A percentile compares a stretch with the other conserved stretches of the same genome.
phyloP scores from a whole-genome alignment of 1,140 invertebrate genomes.

The Drosophila orena region DNA sequence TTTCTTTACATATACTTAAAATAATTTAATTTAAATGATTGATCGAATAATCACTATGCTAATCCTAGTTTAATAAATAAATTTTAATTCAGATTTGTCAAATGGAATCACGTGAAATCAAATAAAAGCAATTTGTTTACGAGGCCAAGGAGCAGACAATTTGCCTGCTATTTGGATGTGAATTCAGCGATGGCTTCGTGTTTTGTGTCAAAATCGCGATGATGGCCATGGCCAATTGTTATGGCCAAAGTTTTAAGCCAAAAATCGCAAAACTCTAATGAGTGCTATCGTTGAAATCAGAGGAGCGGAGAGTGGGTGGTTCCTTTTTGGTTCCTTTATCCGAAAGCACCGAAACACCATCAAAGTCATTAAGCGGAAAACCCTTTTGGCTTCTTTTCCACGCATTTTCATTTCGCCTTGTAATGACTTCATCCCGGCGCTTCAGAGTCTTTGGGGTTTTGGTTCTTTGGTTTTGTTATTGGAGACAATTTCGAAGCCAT shows the following conservation, averaged over 20 bases:
- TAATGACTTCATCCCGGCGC: slow-evolving; percentile 75
- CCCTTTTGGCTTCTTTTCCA: slow-evolving; percentile 74
- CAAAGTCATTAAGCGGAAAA: slow-evolving; percentile 75
- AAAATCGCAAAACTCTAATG: slow-evolving; percentile 73
- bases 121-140: slow-evolving; percentile 32
- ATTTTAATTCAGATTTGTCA: not conserved
- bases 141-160: slow-evolving; percentile 15
- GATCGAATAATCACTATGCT: no score
- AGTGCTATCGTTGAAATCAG: slow-evolving; percentile 70
- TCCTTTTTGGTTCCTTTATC: slow-evolving; percentile 22
- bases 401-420: slow-evolving; percentile 66
- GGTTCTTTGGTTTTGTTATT: slow-evolving; percentile 51
- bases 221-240: slow-evolving; percentile 69
- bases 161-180: slow-evolving; percentile 27
- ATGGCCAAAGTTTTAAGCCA: slow-evolving; percentile 62
- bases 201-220: slow-evolving; percentile 45
- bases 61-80: not conserved
- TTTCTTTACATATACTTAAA: not conserved
- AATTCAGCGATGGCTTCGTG: slow-evolving; percentile 23
- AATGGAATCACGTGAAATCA: slow-evolving; percentile 2
- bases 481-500: slow-evolving; percentile 74
- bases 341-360: slow-evolving; percentile 31
- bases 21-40: not conserved
- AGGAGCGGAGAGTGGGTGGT: slow-evolving; percentile 12
- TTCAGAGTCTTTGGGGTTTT: slow-evolving; percentile 40